Conservation (phyloP, 2,113 vertebrate genomes). For the Struthidea cinerea region DNA sequence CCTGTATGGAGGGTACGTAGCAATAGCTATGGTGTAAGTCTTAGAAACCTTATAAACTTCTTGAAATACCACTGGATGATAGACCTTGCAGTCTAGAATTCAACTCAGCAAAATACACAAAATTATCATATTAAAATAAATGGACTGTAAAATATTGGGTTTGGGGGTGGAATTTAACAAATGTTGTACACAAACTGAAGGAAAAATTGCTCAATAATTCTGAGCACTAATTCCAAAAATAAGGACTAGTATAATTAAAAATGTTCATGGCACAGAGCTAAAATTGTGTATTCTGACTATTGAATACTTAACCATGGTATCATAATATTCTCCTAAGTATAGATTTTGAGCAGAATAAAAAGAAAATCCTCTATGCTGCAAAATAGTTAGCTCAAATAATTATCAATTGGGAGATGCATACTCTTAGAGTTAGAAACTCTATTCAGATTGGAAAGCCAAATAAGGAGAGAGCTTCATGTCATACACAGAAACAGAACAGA, state of each 20-base stretch:
- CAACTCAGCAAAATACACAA: neutral
- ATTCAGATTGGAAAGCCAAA: neutral
- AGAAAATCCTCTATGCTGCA: neutral
- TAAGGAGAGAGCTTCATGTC: neutral
- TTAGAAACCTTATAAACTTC: neutral
- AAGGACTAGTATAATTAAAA: neutral
- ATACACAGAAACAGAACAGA: neutral
- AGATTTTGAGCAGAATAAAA: neutral
- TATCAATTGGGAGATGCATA: neutral
- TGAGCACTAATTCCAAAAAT: neutral
- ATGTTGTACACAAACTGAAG: neutral
- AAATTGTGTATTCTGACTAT: neutral
- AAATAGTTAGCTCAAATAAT: neutral
- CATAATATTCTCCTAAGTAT: neutral
- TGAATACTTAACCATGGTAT: neutral
- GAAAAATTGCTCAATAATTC: neutral
- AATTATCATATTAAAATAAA: neutral
- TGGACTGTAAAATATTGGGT: neutral
- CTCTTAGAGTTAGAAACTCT: neutral
- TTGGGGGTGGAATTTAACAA: neutral
- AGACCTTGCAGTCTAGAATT: neutral
- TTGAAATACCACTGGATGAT: neutral
- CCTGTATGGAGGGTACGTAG: neutral
- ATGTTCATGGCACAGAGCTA: neutral
- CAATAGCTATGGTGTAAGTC: neutral